A percentile compares a stretch with the other conserved stretches of the same genome.
These are phyloP conservation scores for Osmerus mordax DNA, from an alignment of 2,113 vertebrate species.

Conservation along the genomic window DNA sequence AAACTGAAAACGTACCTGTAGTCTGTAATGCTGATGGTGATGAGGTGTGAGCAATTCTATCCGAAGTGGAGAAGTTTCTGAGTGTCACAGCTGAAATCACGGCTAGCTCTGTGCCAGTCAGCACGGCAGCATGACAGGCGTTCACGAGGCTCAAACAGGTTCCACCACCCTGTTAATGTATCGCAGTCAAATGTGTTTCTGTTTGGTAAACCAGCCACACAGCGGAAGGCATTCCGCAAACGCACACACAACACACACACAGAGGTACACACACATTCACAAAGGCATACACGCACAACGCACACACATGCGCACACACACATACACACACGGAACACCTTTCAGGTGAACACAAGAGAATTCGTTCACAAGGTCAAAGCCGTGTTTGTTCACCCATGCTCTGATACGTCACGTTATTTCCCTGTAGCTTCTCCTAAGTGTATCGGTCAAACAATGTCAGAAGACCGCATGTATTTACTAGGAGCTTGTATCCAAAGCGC, in stretches of 20 bases:
- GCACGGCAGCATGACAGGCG: neutral
- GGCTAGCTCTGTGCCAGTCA: neutral
- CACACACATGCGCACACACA: neutral
- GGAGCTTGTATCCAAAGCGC: no score
- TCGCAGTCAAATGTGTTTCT: conserved; percentile 23
- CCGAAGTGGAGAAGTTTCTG: no score
- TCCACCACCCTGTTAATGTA: conserved; percentile 41
- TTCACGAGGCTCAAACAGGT: conserved; percentile 54
- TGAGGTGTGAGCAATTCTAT: no score
- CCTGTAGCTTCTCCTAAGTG: conserved; percentile 24
- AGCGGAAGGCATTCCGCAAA: neutral
- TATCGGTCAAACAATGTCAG: conserved; percentile 24
- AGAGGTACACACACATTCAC: neutral
- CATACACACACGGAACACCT: neutral
- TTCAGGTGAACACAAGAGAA: conserved; percentile 13
- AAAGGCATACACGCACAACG: neutral
- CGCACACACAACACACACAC: neutral
- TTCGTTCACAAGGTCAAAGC: conserved; percentile 42
- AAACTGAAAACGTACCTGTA: no score
- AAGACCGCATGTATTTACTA: neutral
- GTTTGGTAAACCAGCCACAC: conserved; percentile 41
- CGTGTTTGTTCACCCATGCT: conserved; percentile 37
- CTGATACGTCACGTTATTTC: conserved; percentile 17
- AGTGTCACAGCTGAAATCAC: neutral
- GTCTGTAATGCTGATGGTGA: no score